phyloP scores from a whole-genome alignment of 1,140 invertebrate genomes.

The Tetragonula clypearis region DNA sequence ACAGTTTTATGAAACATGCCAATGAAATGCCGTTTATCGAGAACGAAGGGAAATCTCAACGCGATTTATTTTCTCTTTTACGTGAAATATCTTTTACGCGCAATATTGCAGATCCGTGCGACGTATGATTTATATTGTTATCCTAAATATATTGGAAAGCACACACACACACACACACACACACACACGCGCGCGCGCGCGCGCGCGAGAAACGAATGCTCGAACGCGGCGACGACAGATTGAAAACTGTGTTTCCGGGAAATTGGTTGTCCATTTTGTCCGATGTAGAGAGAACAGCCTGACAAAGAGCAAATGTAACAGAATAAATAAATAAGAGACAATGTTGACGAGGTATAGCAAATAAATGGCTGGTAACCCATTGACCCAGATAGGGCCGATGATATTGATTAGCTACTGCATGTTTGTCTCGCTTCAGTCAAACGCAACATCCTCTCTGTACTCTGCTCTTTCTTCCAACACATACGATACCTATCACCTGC shows the following conservation, averaged over 20 bases:
- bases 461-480: neutral
- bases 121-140: neutral
- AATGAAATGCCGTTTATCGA: too few relatives aligned
- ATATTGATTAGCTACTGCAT: constrained; percentile 60
- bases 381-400: constrained; percentile 58
- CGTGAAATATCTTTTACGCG: neutral
- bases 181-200: too few relatives aligned
- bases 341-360: constrained; percentile 14
- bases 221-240: constrained; percentile 8
- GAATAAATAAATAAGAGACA: constrained; percentile 35
- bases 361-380: constrained; percentile 55
- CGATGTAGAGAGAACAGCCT: constrained; percentile 2
- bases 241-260: constrained; percentile 14
- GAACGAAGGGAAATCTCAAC: neutral
- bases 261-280: constrained; percentile 22
- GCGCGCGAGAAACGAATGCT: neutral
- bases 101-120: neutral
- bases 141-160: neutral
- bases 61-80: neutral
- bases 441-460: neutral
- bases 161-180: too few relatives aligned
- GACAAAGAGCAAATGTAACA: constrained; percentile 27
- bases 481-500: neutral
- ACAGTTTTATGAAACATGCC: neutral
- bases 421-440: constrained; percentile 44